Evolutionary conservation across 2,888 invertebrate species (phyloP).

Genomic region (Mechanitis mazaeus): DNA sequence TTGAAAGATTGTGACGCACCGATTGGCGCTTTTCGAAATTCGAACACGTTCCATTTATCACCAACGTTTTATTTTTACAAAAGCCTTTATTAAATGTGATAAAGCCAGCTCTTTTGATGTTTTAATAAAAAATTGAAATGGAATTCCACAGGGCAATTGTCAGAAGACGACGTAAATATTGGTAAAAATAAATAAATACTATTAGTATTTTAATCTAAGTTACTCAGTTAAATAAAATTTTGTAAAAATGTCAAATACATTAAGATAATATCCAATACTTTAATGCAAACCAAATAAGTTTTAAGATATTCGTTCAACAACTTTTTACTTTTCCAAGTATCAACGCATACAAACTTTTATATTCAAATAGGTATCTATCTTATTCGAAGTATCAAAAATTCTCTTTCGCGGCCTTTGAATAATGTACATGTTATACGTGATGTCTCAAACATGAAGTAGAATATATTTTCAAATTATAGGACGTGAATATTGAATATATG

Average conservation of each 20-base stretch:
- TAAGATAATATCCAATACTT: neutral
- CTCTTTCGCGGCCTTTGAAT: constrained; percentile 6
- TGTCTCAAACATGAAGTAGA: constrained; percentile 5
- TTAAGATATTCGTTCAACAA: constrained; percentile 2
- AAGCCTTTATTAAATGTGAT: constrained; percentile 29
- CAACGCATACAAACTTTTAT: constrained; percentile 6
- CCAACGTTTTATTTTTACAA: constrained; percentile 31
- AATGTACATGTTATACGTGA: constrained; percentile 7
- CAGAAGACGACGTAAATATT: neutral
- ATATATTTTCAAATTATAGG: constrained; percentile 6
- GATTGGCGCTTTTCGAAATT: constrained; percentile 36
- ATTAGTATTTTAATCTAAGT: neutral
- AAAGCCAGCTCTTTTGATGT: constrained; percentile 21
- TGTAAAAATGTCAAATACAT: neutral
- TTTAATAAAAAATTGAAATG: constrained; percentile 17
- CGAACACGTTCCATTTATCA: constrained; percentile 35
- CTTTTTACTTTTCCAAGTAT: neutral
- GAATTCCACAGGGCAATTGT: constrained; percentile 9
- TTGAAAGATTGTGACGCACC: constrained; percentile 35
- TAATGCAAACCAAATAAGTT: constrained; percentile 6
- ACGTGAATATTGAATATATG: neutral
- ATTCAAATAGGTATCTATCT: constrained; percentile 6
- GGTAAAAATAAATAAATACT: neutral
- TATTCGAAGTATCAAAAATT: constrained; percentile 6
- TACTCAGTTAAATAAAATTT: neutral